Conservation (phyloP, 2,888 invertebrate genomes). For the Desoria tigrina region DNA sequence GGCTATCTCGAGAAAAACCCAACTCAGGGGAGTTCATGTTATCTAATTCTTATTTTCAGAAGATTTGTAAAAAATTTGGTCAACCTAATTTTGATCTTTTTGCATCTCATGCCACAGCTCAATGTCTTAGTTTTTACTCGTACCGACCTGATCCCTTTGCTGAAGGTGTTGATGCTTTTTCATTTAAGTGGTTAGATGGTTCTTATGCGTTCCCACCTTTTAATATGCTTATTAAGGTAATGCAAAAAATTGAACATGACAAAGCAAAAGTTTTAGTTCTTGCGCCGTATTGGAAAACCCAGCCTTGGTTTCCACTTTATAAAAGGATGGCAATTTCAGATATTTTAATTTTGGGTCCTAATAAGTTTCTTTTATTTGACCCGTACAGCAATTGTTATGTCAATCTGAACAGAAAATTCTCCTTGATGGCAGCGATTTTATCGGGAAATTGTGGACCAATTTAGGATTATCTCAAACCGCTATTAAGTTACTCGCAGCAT, state of each 20-base stretch:
- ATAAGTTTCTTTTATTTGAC: background rate
- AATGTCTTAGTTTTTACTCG: slow-evolving; percentile 20
- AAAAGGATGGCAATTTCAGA: background rate
- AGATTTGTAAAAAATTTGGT: background rate
- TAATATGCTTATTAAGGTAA: slow-evolving; percentile 17
- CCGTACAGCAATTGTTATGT: background rate
- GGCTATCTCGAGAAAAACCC: slow-evolving; percentile 16
- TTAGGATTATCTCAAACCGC: too few relatives aligned
- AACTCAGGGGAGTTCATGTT: slow-evolving; percentile 27
- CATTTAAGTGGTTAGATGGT: slow-evolving; percentile 5
- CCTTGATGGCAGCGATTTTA: too few relatives aligned
- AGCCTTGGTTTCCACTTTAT: slow-evolving; percentile 25
- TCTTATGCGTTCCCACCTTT: slow-evolving; percentile 37
- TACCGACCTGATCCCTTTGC: slow-evolving; percentile 25
- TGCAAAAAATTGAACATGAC: background rate
- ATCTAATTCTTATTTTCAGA: background rate
- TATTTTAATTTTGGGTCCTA: background rate
- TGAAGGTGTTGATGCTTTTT: slow-evolving; percentile 19
- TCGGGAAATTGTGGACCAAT: too few relatives aligned
- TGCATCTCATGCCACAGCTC: slow-evolving; percentile 17
- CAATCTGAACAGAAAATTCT: background rate
- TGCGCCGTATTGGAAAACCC: slow-evolving; percentile 26
- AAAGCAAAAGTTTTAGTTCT: slow-evolving; percentile 22
- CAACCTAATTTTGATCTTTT: slow-evolving; percentile 25
- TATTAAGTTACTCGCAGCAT: too few relatives aligned